phyloP scores from a whole-genome alignment of 2,113 vertebrate genomes.

The Pseudorhombus dupliciocellatus region DNA sequence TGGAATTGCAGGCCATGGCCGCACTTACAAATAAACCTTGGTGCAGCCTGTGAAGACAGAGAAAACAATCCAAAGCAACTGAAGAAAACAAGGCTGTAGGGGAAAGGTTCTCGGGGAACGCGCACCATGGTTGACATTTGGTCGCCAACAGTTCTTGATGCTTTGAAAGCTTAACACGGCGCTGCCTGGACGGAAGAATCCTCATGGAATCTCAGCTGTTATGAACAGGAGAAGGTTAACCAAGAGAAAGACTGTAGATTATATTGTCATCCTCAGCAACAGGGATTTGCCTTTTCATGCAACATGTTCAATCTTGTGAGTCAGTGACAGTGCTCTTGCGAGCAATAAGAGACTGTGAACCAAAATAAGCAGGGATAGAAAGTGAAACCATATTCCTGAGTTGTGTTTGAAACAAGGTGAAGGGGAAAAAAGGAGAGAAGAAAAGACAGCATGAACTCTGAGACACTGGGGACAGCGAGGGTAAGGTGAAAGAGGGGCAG shows the following conservation, averaged over 20 bases:
- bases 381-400: background rate
- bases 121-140: background rate
- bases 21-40: background rate
- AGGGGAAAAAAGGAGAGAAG: conserved; percentile 75
- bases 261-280: background rate
- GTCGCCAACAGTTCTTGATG: background rate
- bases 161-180: background rate
- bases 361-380: background rate
- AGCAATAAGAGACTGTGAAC: background rate
- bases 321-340: background rate
- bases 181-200: background rate
- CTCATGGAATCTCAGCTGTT: background rate
- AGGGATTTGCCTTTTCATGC: background rate
- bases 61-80: background rate
- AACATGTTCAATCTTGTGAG: background rate
- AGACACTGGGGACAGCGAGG: conserved; percentile 72
- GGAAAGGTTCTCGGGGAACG: background rate
- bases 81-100: background rate
- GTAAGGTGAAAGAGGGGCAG: conserved; percentile 45
- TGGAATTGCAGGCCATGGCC: conserved; percentile 12
- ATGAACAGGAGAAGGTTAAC: background rate
- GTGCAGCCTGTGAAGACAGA: background rate
- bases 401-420: conserved; percentile 92
- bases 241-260: background rate
- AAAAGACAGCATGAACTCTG: conserved; percentile 66